Percentiles rank a stretch among this genome's conserved stretches.
Conservation (phyloP, 2,113 vertebrate species). For the Motacilla alba region DNA sequence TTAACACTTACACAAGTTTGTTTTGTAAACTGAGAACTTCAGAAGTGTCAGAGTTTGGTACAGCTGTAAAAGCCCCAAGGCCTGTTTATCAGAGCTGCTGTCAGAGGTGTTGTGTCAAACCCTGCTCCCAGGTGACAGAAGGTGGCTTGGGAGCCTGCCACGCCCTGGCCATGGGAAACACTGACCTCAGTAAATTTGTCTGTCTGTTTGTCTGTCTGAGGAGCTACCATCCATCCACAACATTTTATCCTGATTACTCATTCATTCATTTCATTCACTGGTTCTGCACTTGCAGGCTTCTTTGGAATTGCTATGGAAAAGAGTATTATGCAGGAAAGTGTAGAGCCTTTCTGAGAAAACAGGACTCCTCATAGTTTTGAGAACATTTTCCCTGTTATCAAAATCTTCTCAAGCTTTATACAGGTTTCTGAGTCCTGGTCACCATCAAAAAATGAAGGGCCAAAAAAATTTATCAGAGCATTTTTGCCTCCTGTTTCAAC, state of each 20-base stretch:
- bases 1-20: neutral
- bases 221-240: neutral
- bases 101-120: neutral
- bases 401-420: neutral
- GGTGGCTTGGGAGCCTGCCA: neutral
- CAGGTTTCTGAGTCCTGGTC: neutral
- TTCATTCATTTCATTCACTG: neutral
- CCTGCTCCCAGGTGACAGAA: neutral
- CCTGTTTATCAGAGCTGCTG: neutral
- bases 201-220: neutral
- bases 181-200: neutral
- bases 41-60: neutral
- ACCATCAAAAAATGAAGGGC: neutral
- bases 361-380: neutral
- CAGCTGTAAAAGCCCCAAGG: neutral
- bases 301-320: neutral
- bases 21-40: neutral
- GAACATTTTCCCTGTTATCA: neutral
- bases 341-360: neutral
- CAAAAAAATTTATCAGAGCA: neutral
- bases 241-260: neutral
- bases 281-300: neutral
- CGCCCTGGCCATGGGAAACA: accelerated
- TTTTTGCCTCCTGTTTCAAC: neutral
- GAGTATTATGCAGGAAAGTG: neutral